A percentile compares a stretch with the other conserved stretches of the same genome.
Evolutionary conservation across 2,888 invertebrate species (phyloP).

Genomic region (Synanthedon formicaeformis): DNA sequence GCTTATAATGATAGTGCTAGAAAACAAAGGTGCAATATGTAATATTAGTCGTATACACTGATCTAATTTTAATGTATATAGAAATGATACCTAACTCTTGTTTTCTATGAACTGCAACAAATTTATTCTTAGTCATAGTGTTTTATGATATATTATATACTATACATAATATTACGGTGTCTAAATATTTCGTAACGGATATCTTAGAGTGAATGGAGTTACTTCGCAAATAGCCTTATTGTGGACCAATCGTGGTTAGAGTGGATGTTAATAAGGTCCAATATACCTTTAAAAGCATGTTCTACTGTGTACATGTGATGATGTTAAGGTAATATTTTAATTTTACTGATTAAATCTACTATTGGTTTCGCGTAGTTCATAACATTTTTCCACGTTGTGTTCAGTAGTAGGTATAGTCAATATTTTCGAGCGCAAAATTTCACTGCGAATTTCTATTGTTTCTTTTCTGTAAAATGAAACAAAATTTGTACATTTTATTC

Average conservation of each 20-base stretch:
- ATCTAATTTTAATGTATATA: slow-evolving; percentile 1
- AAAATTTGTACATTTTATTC: slow-evolving; percentile 3
- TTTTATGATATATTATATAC: background rate
- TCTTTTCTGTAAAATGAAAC: slow-evolving; percentile 1
- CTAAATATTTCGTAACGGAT: background rate
- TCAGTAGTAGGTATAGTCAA: slow-evolving; percentile 20
- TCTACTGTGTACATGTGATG: background rate
- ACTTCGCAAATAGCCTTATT: slow-evolving; percentile 48
- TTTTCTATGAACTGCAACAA: slow-evolving; percentile 18
- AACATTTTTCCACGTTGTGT: slow-evolving; percentile 29
- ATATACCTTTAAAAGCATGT: slow-evolving; percentile 10
- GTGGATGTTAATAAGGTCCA: slow-evolving; percentile 21
- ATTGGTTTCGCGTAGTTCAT: background rate
- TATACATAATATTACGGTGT: background rate
- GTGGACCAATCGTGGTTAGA: slow-evolving; percentile 54
- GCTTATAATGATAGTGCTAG: slow-evolving; percentile 27
- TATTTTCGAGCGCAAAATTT: background rate
- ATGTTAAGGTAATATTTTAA: background rate
- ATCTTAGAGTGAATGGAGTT: slow-evolving; percentile 7
- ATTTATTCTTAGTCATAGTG: slow-evolving; percentile 9
- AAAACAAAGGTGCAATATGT: slow-evolving; percentile 34
- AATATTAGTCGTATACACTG: slow-evolving; percentile 2
- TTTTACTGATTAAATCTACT: background rate
- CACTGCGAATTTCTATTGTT: background rate
- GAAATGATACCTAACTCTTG: background rate